Evolutionary conservation across 2,888 invertebrate species (phyloP), one percentile per base, ranked within the genome.

Genomic region (Yponomeuta evonymella): DNA sequence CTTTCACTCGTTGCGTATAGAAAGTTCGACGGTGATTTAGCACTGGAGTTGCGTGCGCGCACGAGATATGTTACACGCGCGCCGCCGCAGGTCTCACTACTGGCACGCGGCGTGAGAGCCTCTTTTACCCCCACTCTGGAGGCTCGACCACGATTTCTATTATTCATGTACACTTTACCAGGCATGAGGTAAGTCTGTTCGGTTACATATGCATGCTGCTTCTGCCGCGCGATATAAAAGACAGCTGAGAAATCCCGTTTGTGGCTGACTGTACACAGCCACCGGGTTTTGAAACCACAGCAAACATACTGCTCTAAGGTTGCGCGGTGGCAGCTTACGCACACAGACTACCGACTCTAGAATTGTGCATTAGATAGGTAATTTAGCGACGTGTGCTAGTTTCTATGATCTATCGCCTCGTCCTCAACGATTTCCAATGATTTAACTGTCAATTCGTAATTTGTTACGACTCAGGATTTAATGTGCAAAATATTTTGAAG

Each of bases 1-100:
- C 67, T 67, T 67, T 67, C 67, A 67, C 67, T 67, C 36, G 67
- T 33, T n/a, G 23, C 23, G n/a, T 63, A 66, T 66, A 67, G 67
- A 67, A 67, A 67, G 67, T 67, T 67, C 51, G 51, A 15, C 51
- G 51, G 51, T 58, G 51, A 58, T 67, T 67, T 30, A 11, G 11
- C 30, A 11, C 10, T 30, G 33, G 33, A 67, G 12, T 43, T n/a
- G 67, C 12, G 43, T 43, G 67, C 43, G 67, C 36, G 36, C 30
- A 11, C 36, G 11, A n/a, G 48, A 10, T 36, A 12, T 11, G 43
- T 43, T 8, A 1, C n/a, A 29, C 65, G 29, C 65, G 29, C 33
- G 33, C 33, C 11, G 33, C 33, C 65, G 51, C 51, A 58, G 51
- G 51, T 65, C 30, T 29, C 33, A 65, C 30, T 65, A 65, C 30